Evolutionary conservation across 2,797 vertebrate genomes (phyloP).

Genomic region (Balearica regulorum): DNA sequence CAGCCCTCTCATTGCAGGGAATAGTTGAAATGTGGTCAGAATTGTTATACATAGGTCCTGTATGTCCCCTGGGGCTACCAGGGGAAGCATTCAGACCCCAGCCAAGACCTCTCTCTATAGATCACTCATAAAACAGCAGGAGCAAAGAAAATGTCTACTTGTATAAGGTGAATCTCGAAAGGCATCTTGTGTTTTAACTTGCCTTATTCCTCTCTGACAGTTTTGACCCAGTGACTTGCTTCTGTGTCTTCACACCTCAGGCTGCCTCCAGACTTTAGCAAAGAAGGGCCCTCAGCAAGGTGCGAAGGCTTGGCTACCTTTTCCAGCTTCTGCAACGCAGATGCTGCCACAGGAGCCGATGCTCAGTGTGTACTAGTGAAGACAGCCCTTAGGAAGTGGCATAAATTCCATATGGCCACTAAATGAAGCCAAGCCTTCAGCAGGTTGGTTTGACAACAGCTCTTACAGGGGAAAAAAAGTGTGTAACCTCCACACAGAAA

Average conservation of each 20-base stretch:
- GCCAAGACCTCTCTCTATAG: not conserved
- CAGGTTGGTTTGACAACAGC: not conserved
- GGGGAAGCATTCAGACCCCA: not conserved
- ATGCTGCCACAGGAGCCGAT: not conserved
- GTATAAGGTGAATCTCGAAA: not conserved
- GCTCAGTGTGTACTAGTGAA: not conserved
- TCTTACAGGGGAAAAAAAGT: not conserved
- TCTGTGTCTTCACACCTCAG: not conserved
- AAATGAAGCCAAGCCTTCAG: not conserved
- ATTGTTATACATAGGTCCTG: not conserved
- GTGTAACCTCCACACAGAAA: not conserved
- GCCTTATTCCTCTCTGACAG: not conserved
- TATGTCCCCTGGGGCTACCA: not conserved
- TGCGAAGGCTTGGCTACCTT: not conserved
- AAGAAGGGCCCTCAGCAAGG: not conserved
- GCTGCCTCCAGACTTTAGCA: not conserved
- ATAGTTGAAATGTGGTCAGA: not conserved
- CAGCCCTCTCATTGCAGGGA: not conserved
- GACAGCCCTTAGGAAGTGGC: not conserved
- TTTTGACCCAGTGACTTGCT: not conserved
- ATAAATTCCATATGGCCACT: not conserved
- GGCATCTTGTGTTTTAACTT: not conserved
- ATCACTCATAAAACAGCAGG: not conserved
- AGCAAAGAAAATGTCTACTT: not conserved
- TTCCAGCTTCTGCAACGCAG: not conserved